Conservation (phyloP, 1,140 invertebrate genomes). For the Drosophila pectinifera region DNA sequence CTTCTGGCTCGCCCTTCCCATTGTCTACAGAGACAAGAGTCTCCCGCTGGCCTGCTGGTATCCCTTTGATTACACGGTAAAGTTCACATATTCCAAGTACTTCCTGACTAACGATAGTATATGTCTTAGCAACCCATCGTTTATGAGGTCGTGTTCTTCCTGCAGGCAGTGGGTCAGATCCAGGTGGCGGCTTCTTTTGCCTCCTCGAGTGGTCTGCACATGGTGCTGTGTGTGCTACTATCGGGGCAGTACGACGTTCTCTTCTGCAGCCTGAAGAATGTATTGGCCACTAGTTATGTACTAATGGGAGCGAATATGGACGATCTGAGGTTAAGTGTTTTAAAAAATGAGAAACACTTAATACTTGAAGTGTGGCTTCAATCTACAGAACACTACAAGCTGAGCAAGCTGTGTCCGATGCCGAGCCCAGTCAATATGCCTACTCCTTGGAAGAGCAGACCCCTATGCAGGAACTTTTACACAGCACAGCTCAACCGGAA, state of each 20-base stretch:
- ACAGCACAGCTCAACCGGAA: not conserved
- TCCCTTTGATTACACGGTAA: slow-evolving; percentile 76
- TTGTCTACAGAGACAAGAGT: slow-evolving; percentile 65
- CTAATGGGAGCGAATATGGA: slow-evolving; percentile 42
- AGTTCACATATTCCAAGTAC: not conserved
- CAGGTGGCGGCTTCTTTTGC: slow-evolving; percentile 74
- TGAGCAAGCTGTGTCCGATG: slow-evolving; percentile 52
- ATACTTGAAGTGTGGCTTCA: not conserved
- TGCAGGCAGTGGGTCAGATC: slow-evolving; percentile 73
- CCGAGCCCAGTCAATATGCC: slow-evolving; percentile 63
- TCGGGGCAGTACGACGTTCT: slow-evolving; percentile 80
- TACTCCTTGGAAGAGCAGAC: slow-evolving; percentile 51
- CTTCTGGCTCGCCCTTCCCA: slow-evolving; percentile 73
- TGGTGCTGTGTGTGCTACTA: slow-evolving; percentile 67
- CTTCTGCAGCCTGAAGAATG: slow-evolving; percentile 77
- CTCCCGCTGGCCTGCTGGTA: slow-evolving; percentile 80
- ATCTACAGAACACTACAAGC: slow-evolving; percentile 38
- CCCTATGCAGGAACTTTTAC: slow-evolving; percentile 31
- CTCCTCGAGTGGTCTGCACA: slow-evolving; percentile 69
- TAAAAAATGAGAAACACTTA: too few relatives aligned
- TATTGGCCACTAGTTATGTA: slow-evolving; percentile 68
- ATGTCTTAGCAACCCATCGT: slow-evolving; percentile 65
- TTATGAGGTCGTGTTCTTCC: slow-evolving; percentile 67
- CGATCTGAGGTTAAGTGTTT: slow-evolving; percentile 40
- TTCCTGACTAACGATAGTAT: not conserved